Base-by-base conservation (phyloP, 2,797 vertebrate species). In the Moxostoma hubbsi region DNA sequence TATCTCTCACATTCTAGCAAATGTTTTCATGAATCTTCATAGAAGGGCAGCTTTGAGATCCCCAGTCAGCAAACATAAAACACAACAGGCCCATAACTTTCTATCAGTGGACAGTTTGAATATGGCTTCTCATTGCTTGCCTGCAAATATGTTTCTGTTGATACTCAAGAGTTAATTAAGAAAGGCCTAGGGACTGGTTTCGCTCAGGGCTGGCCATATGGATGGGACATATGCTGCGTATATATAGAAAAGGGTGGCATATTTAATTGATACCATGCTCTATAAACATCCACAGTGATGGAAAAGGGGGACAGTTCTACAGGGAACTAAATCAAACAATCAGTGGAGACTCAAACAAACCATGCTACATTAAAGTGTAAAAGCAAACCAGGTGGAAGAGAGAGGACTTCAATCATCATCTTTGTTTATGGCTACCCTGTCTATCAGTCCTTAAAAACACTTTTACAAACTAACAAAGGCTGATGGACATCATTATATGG, bases 181-280 rank as follows among this genome's bases (percentile, higher is more conserved):
- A 1, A 4, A 81, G 67, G 75, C 82, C 83, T 64, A 79, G 81
- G 50, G 46, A 83, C 55, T 77, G 50, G 10, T 87, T 88, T 82
- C 77, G 88, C 90, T 88, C 36, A 57, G 82, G 88, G 88, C 86
- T 65, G 24, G 69, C 89, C 91, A 92, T 92, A 92, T 92, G 91
- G 90, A 91, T 87, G 13, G 66, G 80, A 82, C 91, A 92, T 92
- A 92, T 92, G 91, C 77, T 89, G 72, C 75, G 64, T 87, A 84
- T 86, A 86, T 88, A 88, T 83, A 89, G 83, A 89, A 85, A 85
- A 85, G 76, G 53, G 78, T 83, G 83, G 82, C 86, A 88, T 90
- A 83, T 89, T 91, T 92, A 91, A 91, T 93, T 92, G 84, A 92
- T 91, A 87, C 78, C 87, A 89, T 88, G 85, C 86, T 87, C 84